Evolutionary conservation across 2,888 invertebrate species (phyloP), one percentile per base, ranked within the genome.

Genomic region (Rugalucina vietnamica): DNA sequence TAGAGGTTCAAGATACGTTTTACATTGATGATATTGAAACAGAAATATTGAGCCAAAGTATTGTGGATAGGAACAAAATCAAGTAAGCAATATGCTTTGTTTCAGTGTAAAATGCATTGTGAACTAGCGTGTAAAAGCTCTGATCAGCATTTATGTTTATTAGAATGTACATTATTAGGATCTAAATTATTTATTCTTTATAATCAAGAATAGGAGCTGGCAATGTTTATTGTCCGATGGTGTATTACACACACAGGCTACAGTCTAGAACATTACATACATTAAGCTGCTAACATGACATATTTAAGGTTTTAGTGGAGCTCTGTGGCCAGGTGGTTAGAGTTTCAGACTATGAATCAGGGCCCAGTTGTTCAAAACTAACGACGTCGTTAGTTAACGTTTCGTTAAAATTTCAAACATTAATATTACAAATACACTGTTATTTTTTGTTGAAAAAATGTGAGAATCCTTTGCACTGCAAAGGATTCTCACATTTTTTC

Each of bases 131-230:
- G 4, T 54, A 18, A 18, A 14, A n/a, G 12, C n/a, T 54, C 54
- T 14, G 54, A 34, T 65, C 21, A 32, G 12, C 1, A 21, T 10
- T 12, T 65, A 3, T 14, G 21, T 12, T 8, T 65, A 14, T 32
- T 65, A 65, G 65, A 34, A 34, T 65, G 65, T 65, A 65, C 34
- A 65, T 65, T 65, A 65, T 24, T 60, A 29, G 2, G n/a, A n/a
- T n/a, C 34, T 54, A 65, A 34, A 10, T 65, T 65, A 65, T 65
- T 65, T 65, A 65, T 65, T 29, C 34, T 65, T 65, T 60, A 54
- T 18, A 27, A 4, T 60, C n/a, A 12, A 21, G 54, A 54, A 5
- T 54, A n/a, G 12, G 54, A 24, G n/a, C n/a, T n/a, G 54, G 54
- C n/a, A 43, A 18, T 54, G 12, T 18, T n/a, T 54, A 54, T 24